phyloP scores from a whole-genome alignment of 2,888 invertebrate genomes.

The Anaspis maculata region DNA sequence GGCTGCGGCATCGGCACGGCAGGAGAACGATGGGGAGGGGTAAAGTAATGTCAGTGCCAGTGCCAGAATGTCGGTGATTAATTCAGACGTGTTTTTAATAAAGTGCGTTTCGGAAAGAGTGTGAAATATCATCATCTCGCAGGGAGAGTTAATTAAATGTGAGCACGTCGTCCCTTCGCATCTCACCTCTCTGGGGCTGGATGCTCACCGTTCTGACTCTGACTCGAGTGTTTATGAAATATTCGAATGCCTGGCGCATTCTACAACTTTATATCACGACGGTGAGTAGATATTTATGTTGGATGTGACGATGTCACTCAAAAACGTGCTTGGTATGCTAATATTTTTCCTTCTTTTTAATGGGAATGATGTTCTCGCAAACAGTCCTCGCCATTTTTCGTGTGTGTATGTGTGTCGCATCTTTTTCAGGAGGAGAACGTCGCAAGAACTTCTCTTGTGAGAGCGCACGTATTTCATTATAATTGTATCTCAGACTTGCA shows the following conservation, averaged over 20 bases:
- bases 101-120: constrained; percentile 13
- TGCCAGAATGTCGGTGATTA: constrained; percentile 11
- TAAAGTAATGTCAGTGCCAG: no score
- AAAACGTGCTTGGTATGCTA: constrained; percentile 19
- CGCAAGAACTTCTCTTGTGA: no score
- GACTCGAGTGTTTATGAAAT: constrained; percentile 19
- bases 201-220: constrained; percentile 9
- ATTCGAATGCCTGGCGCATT: constrained; percentile 19
- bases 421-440: no score
- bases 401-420: no score
- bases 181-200: no score
- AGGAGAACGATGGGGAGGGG: no score
- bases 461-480: no score
- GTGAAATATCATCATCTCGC: constrained; percentile 14
- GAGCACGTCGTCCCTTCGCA: no score
- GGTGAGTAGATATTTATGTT: constrained; percentile 19
- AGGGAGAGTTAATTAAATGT: constrained; percentile 23
- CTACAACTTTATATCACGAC: constrained; percentile 20
- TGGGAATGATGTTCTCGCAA: no score
- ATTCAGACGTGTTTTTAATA: constrained; percentile 10
- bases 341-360: constrained; percentile 12
- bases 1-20: no score
- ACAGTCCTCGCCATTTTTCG: no score
- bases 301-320: constrained; percentile 19
- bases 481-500: no score